phyloP scores from a whole-genome alignment of 2,888 invertebrate species.

The Cantharis lateralis region DNA sequence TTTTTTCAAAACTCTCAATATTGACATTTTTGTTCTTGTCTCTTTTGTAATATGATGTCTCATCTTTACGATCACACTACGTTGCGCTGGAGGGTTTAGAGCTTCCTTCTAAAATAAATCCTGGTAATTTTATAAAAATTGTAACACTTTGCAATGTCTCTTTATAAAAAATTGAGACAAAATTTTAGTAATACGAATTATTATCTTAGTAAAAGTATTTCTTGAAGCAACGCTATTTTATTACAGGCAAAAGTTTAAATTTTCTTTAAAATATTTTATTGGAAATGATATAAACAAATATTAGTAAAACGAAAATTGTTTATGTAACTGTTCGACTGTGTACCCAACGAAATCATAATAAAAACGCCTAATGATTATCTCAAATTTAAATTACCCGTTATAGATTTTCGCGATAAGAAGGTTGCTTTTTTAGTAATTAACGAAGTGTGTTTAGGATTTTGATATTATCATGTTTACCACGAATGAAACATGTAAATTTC shows the following conservation, averaged over 20 bases:
- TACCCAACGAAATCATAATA: neutral
- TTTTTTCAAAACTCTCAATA: no score
- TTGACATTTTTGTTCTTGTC: no score
- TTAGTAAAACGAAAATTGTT: neutral
- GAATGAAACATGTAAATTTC: neutral
- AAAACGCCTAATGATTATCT: neutral
- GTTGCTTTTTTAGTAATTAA: neutral
- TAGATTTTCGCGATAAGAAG: neutral
- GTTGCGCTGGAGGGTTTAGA: neutral
- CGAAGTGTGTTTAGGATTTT: neutral
- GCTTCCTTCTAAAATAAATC: neutral
- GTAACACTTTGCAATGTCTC: neutral
- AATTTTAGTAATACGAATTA: neutral
- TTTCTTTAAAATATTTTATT: neutral
- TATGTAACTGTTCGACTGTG: neutral
- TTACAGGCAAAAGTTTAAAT: neutral
- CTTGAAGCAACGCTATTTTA: neutral
- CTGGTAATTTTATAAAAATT: neutral
- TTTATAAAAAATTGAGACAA: neutral
- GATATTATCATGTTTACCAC: neutral
- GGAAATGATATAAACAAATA: neutral
- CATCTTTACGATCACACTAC: neutral
- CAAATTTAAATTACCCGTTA: neutral
- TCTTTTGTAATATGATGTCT: neutral
- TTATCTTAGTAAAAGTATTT: neutral